Evolutionary conservation across 2,888 invertebrate species (phyloP), one percentile per base, ranked within the genome.

Genomic region (Eurytoma adleriae): DNA sequence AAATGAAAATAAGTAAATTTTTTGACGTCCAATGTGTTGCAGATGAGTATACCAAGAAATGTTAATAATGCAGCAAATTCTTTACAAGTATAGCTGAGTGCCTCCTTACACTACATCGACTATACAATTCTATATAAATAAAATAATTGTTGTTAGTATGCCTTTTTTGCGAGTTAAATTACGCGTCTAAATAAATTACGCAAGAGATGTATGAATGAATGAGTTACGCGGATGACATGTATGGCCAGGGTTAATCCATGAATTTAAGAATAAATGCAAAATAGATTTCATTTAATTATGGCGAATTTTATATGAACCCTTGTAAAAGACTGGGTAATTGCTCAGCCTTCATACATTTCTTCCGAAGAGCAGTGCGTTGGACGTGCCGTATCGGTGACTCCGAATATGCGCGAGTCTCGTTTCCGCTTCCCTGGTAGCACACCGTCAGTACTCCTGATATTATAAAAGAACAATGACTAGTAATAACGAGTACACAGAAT

Each of bases 361-460:
- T 89, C 85, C 88, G 87, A 81, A 89, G 87, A 83, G 87, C 85
- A 87, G 87, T 86, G 87, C 87, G 86, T 85, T 88, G 89, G 82
- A 87, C 85, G 83, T 88, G 88, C 85, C 89, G 87, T 83, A 88
- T 89, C 85, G 87, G 85, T 82, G 87, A 80, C 87, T 89, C 88
- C 85, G 89, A 87, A 86, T 88, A 89, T 84, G 85, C 86, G 85
- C 87, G 88, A 86, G 86, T 84, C 84, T 88, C 88, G 85, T 85
- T 87, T 87, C 88, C 88, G 84, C 84, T 88, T 85, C 88, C 88
- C 84, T 88, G 87, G 88, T 88, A 89, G 88, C 86, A 89, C 86
- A 88, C 86, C 83, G 87, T 85, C 85, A 88, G 87, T 87, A 89
- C 85, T 86, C 88, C 88, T 89, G 84, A 87, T 86, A 87, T 87